These are phyloP conservation scores for Tenthredo mesomela DNA, from an alignment of 2,888 invertebrate genomes.

Conservation along the genomic window DNA sequence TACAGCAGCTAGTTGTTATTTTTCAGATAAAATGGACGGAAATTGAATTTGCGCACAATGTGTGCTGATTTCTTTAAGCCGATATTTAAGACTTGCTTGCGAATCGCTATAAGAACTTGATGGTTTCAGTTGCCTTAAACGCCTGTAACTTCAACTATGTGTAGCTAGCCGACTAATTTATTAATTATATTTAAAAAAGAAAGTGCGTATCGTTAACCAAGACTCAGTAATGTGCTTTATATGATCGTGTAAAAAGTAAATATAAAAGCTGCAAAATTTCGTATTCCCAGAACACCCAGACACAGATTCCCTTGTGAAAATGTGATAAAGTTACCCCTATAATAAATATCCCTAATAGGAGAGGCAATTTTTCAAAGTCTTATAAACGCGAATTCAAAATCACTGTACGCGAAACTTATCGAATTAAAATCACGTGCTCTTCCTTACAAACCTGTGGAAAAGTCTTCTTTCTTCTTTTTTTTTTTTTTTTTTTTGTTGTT, in stretches of 20 bases:
- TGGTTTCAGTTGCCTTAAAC: background rate
- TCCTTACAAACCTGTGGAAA: background rate
- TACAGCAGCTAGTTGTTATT: background rate
- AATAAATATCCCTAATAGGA: background rate
- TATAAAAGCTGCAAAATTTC: background rate
- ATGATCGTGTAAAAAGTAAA: background rate
- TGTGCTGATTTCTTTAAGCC: background rate
- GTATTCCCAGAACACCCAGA: background rate
- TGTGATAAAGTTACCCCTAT: background rate
- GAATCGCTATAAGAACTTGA: background rate
- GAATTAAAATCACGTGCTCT: background rate
- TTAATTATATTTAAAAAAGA: background rate
- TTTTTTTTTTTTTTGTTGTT: too few species aligned
- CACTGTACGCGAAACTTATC: background rate
- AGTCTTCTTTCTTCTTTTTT: background rate
- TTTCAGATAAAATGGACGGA: slow-evolving; percentile 11
- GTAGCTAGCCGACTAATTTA: background rate
- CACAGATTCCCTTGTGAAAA: background rate
- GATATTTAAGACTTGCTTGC: background rate
- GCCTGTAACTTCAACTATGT: background rate
- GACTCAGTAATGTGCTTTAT: background rate
- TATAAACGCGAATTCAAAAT: background rate
- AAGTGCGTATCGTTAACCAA: background rate
- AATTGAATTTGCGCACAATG: background rate
- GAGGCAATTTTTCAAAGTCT: background rate